Conservation (phyloP, 2,888 invertebrate genomes). For the Ormyrus labotus region DNA sequence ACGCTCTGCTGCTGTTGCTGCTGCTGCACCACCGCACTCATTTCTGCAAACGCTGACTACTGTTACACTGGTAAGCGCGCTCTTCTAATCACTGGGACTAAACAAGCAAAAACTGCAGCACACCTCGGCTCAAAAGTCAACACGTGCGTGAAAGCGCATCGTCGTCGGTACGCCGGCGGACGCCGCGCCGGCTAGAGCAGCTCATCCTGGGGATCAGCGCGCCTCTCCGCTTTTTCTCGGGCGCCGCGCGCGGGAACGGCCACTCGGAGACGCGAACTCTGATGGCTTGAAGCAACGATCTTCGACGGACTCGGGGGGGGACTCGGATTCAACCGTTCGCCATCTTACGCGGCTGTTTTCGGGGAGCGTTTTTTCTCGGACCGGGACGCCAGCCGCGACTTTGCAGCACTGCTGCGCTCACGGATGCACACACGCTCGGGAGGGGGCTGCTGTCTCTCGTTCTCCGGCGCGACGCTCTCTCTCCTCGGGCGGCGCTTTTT, state of each 20-base stretch:
- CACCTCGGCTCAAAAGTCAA: neutral
- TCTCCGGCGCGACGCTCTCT: too few relatives aligned
- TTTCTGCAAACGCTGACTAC: neutral
- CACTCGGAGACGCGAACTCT: too few relatives aligned
- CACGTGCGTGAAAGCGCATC: neutral
- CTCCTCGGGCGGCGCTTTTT: neutral
- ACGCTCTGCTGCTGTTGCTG: neutral
- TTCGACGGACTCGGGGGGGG: too few relatives aligned
- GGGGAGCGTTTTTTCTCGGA: neutral
- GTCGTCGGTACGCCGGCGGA: neutral
- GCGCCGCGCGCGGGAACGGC: too few relatives aligned
- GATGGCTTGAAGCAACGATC: too few relatives aligned
- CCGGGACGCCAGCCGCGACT: neutral
- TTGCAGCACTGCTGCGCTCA: neutral
- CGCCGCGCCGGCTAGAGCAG: neutral
- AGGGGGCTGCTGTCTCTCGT: too few relatives aligned
- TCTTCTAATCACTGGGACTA: too few relatives aligned
- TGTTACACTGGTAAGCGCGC: too few relatives aligned
- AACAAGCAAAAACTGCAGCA: too few relatives aligned
- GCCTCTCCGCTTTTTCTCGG: too few relatives aligned
- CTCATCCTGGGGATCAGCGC: too few relatives aligned
- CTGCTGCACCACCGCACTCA: conserved; percentile 29
- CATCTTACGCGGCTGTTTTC: conserved; percentile 2
- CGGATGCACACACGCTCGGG: neutral
- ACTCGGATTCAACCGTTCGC: neutral